Evolutionary conservation across 1,140 invertebrate species (phyloP).

Genomic region (Copidosoma floridanum): DNA sequence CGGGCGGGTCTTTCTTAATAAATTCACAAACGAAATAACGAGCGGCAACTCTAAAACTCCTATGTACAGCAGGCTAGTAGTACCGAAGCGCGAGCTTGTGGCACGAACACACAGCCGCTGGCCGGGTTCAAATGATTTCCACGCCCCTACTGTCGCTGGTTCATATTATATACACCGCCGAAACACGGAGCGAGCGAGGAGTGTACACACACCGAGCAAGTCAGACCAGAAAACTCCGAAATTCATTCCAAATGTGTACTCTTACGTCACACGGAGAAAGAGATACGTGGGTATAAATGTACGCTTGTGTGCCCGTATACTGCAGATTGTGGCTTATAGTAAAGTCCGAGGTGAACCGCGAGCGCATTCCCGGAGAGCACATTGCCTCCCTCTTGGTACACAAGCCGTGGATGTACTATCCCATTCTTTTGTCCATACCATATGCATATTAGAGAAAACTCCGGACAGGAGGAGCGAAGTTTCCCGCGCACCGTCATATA

Average conservation of each 20-base stretch:
- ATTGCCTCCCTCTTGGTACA: no score
- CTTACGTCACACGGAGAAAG: not conserved
- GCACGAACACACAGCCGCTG: not conserved
- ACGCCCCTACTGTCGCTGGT: not conserved
- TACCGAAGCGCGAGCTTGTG: conserved; percentile 7
- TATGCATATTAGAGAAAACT: no score
- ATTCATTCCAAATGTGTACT: conserved; percentile 25
- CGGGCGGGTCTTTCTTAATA: conserved; percentile 4
- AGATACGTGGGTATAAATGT: not conserved
- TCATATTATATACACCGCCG: no score
- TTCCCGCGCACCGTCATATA: not conserved
- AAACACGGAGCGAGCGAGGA: not conserved
- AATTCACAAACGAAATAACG: conserved; percentile 22
- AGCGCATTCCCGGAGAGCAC: no score
- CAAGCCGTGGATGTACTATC: no score
- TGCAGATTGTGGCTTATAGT: no score
- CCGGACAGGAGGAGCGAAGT: not conserved
- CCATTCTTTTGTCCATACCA: no score
- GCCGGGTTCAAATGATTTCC: conserved; percentile 11
- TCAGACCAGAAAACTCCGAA: conserved; percentile 22
- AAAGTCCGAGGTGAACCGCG: no score
- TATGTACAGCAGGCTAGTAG: no score
- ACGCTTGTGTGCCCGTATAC: no score
- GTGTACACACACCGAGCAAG: conserved; percentile 3
- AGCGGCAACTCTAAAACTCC: conserved; percentile 23